Evolutionary conservation across 2,888 invertebrate species (phyloP), one percentile per base, ranked within the genome.

Genomic region (Metallyticus violacea): DNA sequence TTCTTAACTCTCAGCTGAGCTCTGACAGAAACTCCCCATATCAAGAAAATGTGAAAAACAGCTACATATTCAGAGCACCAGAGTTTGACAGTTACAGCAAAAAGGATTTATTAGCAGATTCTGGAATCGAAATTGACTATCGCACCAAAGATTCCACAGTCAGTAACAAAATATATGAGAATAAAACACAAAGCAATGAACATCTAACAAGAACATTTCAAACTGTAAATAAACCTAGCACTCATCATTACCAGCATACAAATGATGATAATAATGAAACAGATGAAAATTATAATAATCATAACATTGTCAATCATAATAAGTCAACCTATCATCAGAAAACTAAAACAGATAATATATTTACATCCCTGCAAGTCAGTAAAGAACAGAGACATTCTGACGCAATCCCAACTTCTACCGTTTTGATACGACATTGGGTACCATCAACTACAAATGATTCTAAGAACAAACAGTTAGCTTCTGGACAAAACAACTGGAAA

Each of bases 71-170:
- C 6, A 79, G 26, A 26, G 84, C 86, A 29, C 40, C 9, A 15
- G 85, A 85, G 26, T n/a, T 29, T 79, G 86, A 87, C 81, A 84
- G 85, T 40, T 30, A 84, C 27, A 77, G 0, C 90, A 91, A 87
- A 7, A 95, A 94, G 89, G 95, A 94, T 89, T 93, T 95, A 85
- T 92, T 95, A 85, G 95, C 95, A 2, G 96, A 97, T 92, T 97
- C 96, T 0, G 96, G 97, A 0, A 96, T 96, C 88, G 96, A 96
- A 90, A 96, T 96, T 89, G 96, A 97, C 91, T 96, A 96, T 89
- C 93, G 96, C 85, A 94, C 96, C 88, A 96, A 96, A 89, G 95
- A 96, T 0, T 91, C 91, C 85, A 25, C 79, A 27, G 81, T 30
- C 2, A 29, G 29, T 9, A 30, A n/a, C 29, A 30, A 78, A 28